Base-by-base conservation (phyloP, 2,797 vertebrate species). In the Leuciscus waleckii region DNA sequence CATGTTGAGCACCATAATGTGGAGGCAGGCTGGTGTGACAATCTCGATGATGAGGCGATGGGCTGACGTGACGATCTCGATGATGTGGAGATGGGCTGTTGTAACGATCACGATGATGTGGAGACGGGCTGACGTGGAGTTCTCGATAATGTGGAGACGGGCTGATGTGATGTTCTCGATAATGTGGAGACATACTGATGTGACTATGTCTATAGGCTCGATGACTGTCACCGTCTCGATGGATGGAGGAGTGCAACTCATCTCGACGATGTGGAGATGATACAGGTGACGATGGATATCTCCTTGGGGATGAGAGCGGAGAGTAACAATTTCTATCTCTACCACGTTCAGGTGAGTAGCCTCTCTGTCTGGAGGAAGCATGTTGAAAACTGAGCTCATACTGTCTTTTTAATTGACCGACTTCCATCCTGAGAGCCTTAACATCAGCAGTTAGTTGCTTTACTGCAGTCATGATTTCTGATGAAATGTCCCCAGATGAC, bases 401-500 rank as follows among this genome's bases (percentile, higher is more conserved):
- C 21, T 10, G 58, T 16, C 13, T 46, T 16, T 79, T 79, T 39
- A 61, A 10, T 41, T 79, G 56, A 32, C 32, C 37, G 8, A 87
- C 56, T 58, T 81, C 58, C 37, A 67, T 39, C 41, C 39, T 73
- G 14, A 83, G 67, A 19, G 75, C 7, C 29, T 71, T 16, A 9
- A 83, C 8, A 56, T 79, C 67, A 26, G 46, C n/a, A 16, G 61
- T 80, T 1, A 88, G 39, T 46, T 84, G 29, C 41, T 68, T 67
- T 26, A 84, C 46, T 1, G 46, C 78, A n/a, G 41, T 23, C 35
- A 85, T 10, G 51, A 73, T 13, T 43, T 79, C 78, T 56, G 51
- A 16, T 37, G 67, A 43, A 51, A 21, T 29, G n/a, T 76, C 63
- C 41, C 13, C 71, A 32, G 17, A 1, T 74, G 43, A 29, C 7